Evolutionary conservation across 2,113 vertebrate genomes (phyloP), one percentile per base, ranked within the genome.

Genomic region (Cololabis saira): DNA sequence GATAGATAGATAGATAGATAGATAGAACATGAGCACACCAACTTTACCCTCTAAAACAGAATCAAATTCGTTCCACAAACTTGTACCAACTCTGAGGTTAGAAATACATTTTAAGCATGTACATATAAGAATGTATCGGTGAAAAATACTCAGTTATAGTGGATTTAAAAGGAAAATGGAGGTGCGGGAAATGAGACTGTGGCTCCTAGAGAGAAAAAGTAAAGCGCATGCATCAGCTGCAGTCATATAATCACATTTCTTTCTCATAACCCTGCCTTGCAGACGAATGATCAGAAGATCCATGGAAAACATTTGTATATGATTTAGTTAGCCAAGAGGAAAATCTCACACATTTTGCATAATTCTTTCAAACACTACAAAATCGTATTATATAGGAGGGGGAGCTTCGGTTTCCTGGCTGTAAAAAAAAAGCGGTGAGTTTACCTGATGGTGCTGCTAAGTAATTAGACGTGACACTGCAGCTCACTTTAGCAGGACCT

Each of bases 321-420:
- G 27, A 45, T 74, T 72, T 71, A 24, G 37, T 60, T 82, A 55
- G 52, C 63, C 56, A 54, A 60, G 8, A 42, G 40, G 22, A 54
- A 58, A 48, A 64, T 45, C 48, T 73, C 17, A 37, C 51, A 54
- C 61, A 76, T 40, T 60, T 52, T 12, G 64, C 66, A 71, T 65
- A 44, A 75, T 74, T 52, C 52, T 80, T 74, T 82, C 63, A 82
- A 82, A 85, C 69, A 78, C 61, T 53, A 55, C 59, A 80, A 82
- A 78, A 62, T 84, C 83, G 87, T 76, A 90, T 86, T 88, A 85
- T 82, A 83, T 85, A 88, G 74, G 57, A 62, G 74, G 74, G 67
- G 61, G 72, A 59, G 40, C 69, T 82, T 81, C 81, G 83, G 76
- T 80, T 76, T 62, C 21, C 58, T 61, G 70, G 42, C 70, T 74